A percentile compares a stretch with the other conserved stretches of the same genome.
These are phyloP conservation scores for Pemphigus obesinymphae DNA, from an alignment of 1,140 invertebrate species.

Conservation along the genomic window DNA sequence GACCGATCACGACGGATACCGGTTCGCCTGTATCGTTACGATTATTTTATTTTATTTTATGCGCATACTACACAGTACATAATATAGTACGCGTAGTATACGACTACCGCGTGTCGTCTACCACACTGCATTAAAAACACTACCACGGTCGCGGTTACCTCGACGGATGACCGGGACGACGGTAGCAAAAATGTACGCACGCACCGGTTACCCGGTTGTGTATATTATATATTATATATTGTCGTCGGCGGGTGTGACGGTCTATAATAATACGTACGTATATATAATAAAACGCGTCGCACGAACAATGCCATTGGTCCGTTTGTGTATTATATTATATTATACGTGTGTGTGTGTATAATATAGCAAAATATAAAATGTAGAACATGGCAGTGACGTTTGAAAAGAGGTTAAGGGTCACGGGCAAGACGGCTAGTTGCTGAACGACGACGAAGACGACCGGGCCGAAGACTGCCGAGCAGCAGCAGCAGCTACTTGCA, in stretches of 20 bases:
- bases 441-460: neutral
- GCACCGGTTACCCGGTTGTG: too few species aligned
- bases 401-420: slow-evolving; percentile 36
- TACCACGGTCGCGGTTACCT: neutral
- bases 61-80: too few species aligned
- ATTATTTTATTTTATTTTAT: too few species aligned
- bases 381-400: slow-evolving; percentile 34
- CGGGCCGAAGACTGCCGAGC: neutral
- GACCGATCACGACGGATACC: too few species aligned
- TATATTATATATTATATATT: neutral
- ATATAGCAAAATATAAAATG: neutral
- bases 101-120: neutral
- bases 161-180: neutral
- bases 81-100: neutral
- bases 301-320: slow-evolving; percentile 1
- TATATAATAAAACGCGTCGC: neutral
- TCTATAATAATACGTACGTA: neutral
- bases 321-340: neutral
- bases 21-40: too few species aligned
- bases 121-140: too few species aligned
- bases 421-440: neutral
- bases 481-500: neutral
- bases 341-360: neutral
- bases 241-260: slow-evolving; percentile 12
- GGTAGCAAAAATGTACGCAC: neutral